A percentile compares a stretch with the other conserved stretches of the same genome.
Evolutionary conservation across 1,140 invertebrate genomes (phyloP).

Genomic region (Zaprionus taronus): DNA sequence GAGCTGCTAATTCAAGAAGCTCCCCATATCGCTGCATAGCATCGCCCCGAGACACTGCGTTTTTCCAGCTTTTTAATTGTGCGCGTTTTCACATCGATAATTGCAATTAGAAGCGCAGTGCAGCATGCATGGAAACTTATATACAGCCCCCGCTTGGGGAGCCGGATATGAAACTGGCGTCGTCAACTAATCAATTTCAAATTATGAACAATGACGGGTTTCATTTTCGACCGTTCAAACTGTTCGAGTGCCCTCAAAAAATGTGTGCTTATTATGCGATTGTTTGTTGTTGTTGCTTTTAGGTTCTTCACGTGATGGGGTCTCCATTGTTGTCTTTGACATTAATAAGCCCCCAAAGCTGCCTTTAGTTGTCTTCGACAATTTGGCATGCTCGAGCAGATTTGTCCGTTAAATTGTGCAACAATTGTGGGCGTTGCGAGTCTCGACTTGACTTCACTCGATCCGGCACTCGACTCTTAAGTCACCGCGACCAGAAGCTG

Average conservation of each 20-base stretch:
- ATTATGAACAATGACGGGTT: slow-evolving; percentile 67
- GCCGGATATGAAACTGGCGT: slow-evolving; percentile 61
- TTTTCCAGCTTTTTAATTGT: slow-evolving; percentile 74
- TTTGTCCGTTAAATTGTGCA: slow-evolving; percentile 64
- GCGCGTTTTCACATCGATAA: slow-evolving; percentile 54
- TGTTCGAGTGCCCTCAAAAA: slow-evolving; percentile 29
- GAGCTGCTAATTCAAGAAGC: slow-evolving; percentile 4
- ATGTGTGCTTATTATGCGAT: slow-evolving; percentile 46
- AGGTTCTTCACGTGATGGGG: slow-evolving; percentile 57
- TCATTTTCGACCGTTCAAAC: slow-evolving; percentile 26
- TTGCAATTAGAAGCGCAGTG: slow-evolving; percentile 49
- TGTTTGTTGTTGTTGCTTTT: slow-evolving; percentile 3
- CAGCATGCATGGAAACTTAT: slow-evolving; percentile 45
- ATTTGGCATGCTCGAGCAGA: slow-evolving; percentile 50
- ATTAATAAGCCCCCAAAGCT: slow-evolving; percentile 46
- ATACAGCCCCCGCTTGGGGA: slow-evolving; percentile 23
- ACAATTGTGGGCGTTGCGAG: slow-evolving; percentile 60
- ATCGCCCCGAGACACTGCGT: not conserved
- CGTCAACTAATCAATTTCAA: slow-evolving; percentile 71
- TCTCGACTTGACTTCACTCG: not conserved
- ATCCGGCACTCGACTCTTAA: not conserved
- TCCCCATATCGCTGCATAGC: slow-evolving; percentile 31
- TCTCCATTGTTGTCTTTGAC: slow-evolving; percentile 71
- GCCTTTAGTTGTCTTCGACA: slow-evolving; percentile 35
- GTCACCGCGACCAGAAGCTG: slow-evolving; percentile 36